A percentile compares a stretch with the other conserved stretches of the same genome.
Evolutionary conservation across 2,797 vertebrate species (phyloP).

Genomic region (Gymnocypris eckloni): DNA sequence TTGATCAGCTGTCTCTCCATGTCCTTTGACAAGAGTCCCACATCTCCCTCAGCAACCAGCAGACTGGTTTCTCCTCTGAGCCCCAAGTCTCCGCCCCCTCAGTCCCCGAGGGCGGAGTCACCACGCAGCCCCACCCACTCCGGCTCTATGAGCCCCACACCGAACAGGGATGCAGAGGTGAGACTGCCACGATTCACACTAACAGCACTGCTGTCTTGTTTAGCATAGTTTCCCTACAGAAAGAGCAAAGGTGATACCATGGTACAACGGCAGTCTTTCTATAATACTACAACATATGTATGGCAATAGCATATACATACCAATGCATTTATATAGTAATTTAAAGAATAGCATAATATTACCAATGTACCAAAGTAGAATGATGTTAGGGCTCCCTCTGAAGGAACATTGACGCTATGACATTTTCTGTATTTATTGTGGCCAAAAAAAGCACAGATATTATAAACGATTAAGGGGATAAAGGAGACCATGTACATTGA

Average conservation of each 20-base stretch:
- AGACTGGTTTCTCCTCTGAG: constrained; percentile 70
- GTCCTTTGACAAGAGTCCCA: constrained; percentile 75
- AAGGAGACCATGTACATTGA: neutral
- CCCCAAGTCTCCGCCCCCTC: constrained; percentile 61
- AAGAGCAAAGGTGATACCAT: neutral
- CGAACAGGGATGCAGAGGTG: constrained; percentile 70
- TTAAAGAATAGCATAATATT: neutral
- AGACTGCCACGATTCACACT: constrained; percentile 1
- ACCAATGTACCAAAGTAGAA: neutral
- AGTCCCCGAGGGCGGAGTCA: constrained; percentile 60
- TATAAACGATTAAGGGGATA: neutral
- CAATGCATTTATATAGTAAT: neutral
- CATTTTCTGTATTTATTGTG: too few species aligned
- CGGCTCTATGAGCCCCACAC: constrained; percentile 53
- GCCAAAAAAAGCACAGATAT: neutral
- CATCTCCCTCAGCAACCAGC: constrained; percentile 55
- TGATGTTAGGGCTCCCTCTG: constrained; percentile 10
- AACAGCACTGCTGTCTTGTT: neutral
- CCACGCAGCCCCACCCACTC: constrained; percentile 64
- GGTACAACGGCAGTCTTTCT: neutral
- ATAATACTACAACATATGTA: neutral
- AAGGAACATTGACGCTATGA: neutral
- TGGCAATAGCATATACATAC: neutral
- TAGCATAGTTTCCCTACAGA: neutral
- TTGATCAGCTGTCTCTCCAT: constrained; percentile 69